Conservation (phyloP, 2,797 vertebrate genomes). For the Phylloscopus collybita region DNA sequence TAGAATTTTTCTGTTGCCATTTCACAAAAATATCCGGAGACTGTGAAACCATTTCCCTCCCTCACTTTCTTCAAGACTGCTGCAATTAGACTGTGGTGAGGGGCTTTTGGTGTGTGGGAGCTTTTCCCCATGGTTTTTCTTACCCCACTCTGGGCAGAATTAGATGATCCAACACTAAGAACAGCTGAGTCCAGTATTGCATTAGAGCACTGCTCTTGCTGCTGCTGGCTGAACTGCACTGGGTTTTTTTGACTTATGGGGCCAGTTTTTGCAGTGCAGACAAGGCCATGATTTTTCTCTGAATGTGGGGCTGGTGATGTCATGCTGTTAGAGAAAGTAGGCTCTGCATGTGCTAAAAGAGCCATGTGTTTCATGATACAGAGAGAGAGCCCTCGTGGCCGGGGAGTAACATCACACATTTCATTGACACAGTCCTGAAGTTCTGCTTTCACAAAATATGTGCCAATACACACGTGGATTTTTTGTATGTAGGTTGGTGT, state of each 20-base stretch:
- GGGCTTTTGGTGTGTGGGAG: neutral
- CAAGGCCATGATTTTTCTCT: constrained; percentile 13
- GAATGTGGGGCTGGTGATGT: neutral
- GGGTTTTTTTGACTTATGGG: neutral
- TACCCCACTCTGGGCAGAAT: neutral
- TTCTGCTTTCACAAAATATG: neutral
- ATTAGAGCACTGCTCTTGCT: neutral
- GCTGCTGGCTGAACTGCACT: neutral
- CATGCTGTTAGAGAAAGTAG: neutral
- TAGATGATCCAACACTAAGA: neutral
- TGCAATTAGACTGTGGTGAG: neutral
- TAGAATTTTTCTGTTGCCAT: neutral
- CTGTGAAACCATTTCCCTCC: neutral
- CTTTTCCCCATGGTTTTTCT: neutral
- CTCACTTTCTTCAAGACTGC: fast-evolving
- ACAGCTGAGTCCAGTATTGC: neutral
- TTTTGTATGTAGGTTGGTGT: neutral
- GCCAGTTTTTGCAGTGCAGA: neutral
- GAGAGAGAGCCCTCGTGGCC: neutral
- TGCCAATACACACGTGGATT: fast-evolving
- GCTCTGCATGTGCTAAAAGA: neutral
- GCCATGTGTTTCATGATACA: neutral
- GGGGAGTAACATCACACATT: neutral
- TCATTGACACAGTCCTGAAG: neutral
- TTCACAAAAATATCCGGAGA: neutral